Percentiles rank a stretch among this genome's conserved stretches.
These are phyloP conservation scores for Diceros bicornis DNA, from an alignment of 2,797 vertebrate genomes.

Conservation along the genomic window DNA sequence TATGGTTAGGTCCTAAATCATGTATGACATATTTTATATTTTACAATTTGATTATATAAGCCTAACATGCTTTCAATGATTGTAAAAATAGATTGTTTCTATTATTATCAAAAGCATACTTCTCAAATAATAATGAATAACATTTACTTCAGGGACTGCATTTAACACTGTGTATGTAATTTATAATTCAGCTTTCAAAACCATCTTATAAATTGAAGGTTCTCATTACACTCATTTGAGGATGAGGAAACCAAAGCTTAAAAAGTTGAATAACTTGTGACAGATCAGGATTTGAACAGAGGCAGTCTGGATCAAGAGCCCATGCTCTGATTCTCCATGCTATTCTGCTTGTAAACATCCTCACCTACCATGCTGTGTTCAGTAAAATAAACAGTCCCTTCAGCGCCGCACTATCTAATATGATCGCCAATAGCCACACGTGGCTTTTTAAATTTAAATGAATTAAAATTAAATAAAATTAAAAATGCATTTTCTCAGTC, in stretches of 20 bases:
- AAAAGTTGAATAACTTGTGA: not conserved
- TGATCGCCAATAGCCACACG: not conserved
- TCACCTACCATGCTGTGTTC: not conserved
- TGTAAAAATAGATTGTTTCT: not conserved
- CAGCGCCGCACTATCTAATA: not conserved
- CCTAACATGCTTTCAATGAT: not conserved
- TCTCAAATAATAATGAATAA: not conserved
- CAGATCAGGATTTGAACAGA: not conserved
- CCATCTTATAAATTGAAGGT: not conserved
- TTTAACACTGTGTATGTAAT: not conserved
- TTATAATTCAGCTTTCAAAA: not conserved
- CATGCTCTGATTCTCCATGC: not conserved
- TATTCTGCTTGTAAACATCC: not conserved
- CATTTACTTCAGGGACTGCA: not conserved
- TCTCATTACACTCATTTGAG: not conserved
- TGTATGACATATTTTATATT: not conserved
- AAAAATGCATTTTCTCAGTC: not conserved
- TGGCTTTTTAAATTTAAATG: not conserved
- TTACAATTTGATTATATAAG: constrained; percentile 6
- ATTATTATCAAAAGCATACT: not conserved
- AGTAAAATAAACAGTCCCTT: not conserved
- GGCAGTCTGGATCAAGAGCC: too few relatives aligned
- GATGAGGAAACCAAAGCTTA: not conserved
- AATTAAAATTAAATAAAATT: not conserved
- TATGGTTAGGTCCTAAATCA: not conserved